A percentile compares a stretch with the other conserved stretches of the same genome.
phyloP scores from a whole-genome alignment of 1,140 invertebrate species.

The Glomeris maerens region DNA sequence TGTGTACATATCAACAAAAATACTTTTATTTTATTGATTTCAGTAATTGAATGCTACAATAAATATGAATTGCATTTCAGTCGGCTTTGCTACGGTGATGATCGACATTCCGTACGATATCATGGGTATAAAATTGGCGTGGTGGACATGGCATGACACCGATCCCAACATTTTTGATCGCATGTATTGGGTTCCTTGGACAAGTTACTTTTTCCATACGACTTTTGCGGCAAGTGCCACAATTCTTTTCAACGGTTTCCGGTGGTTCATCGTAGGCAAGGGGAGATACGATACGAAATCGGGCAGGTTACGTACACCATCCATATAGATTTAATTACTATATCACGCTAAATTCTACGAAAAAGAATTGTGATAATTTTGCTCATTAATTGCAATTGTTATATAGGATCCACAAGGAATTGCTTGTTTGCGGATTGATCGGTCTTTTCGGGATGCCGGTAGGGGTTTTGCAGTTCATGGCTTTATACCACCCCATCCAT shows the following conservation, averaged over 20 bases:
- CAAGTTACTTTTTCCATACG: constrained; percentile 66
- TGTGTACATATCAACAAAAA: too few relatives aligned
- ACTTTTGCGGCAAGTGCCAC: constrained; percentile 55
- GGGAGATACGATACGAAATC: constrained; percentile 23
- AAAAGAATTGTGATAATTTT: too few relatives aligned
- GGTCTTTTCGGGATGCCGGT: constrained; percentile 50
- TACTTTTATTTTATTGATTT: not conserved
- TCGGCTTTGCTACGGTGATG: constrained; percentile 53
- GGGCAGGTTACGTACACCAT: constrained; percentile 8
- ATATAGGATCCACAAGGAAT: constrained; percentile 42
- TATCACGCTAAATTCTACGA: too few relatives aligned
- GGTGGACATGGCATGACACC: constrained; percentile 76
- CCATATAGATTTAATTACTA: constrained; percentile 9
- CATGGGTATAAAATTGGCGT: constrained; percentile 57
- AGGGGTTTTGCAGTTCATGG: constrained; percentile 51
- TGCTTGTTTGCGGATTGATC: constrained; percentile 37
- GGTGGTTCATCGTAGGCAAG: constrained; percentile 37
- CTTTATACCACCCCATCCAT: constrained; percentile 58
- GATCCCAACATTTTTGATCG: constrained; percentile 64
- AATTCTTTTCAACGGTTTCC: constrained; percentile 46
- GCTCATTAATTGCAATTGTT: too few relatives aligned
- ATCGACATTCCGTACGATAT: constrained; percentile 70
- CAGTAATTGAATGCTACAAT: not conserved
- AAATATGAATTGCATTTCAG: constrained; percentile 24
- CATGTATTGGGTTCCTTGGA: constrained; percentile 60